Base-by-base conservation (phyloP, 1,140 invertebrate genomes). In the Diorhabda elongata region DNA sequence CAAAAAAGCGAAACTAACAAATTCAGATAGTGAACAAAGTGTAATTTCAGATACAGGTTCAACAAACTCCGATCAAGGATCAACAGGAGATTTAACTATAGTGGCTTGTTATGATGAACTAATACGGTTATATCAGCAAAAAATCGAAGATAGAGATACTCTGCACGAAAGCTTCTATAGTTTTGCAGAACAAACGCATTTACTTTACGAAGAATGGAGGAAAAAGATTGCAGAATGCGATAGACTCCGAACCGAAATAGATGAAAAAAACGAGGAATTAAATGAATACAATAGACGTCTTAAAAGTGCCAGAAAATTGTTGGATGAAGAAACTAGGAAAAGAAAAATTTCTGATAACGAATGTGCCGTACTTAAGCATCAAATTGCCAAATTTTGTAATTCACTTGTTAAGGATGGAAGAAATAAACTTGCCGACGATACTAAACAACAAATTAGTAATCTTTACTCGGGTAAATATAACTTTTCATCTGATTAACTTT, bases 361-460 rank as follows among this genome's bases (percentile, higher is more conserved):
- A 52, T 85, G 86, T 58, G 85, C 87, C 73, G 76, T 81, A 64
- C 82, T 91, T 79, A 87, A 92, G 76, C 86, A 86, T 71, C 90
- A 94, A 76, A 85, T 95, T 69, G 81, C 84, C 47, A 82, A 90
- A 75, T 90, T 92, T 0, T 85, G 89, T 59, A 90, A 94, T 75
- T 77, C 94, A 2, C 80, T 95, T 8, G 85, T 90, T 69, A 86
- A 88, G 73, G 89, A 92, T 73, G 85, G 87, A 66, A 83, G 87
- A 60, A 83, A 86, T 44, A 90, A 69, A 47, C 70, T 92, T 3
- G 89, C 90, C 75, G 87, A 93, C 76, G 91, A 94, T 76, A 92
- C 92, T 1, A 85, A 89, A 57, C 91, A 95, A 76, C 92, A 93
- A 78, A 82, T 95, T 2, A 89, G 90, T 45, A 92, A 92, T 78